phyloP scores from a whole-genome alignment of 2,888 invertebrate genomes.

The Tetramorium bicarinatum region DNA sequence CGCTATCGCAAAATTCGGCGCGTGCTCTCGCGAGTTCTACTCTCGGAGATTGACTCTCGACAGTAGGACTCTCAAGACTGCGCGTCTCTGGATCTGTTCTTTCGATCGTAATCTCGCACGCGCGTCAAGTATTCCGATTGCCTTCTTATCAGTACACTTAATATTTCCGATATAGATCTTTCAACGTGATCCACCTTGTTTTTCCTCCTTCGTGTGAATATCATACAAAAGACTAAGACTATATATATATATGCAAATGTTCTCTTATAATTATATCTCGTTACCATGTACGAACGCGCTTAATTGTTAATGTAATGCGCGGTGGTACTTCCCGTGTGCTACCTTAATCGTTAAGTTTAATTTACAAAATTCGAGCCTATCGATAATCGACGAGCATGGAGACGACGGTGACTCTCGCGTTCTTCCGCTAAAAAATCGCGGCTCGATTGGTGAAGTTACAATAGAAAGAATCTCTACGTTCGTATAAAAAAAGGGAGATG shows the following conservation, averaged over 20 bases:
- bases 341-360: slow-evolving; percentile 53
- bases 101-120: slow-evolving; percentile 26
- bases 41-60: neutral
- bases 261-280: slow-evolving; percentile 66
- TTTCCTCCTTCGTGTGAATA: slow-evolving; percentile 70
- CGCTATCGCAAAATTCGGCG: slow-evolving; percentile 40
- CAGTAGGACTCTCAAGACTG: neutral
- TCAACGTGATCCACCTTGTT: slow-evolving; percentile 61
- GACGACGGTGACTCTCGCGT: slow-evolving; percentile 59
- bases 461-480: neutral
- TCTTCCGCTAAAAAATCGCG: neutral
- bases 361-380: slow-evolving; percentile 68
- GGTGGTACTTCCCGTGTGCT: slow-evolving; percentile 40
- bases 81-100: neutral
- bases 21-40: neutral
- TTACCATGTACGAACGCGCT: slow-evolving; percentile 65
- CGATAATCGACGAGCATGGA: slow-evolving; percentile 58
- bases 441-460: neutral
- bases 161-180: slow-evolving; percentile 66
- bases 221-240: slow-evolving; percentile 80
- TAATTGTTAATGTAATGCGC: slow-evolving; percentile 67
- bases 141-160: slow-evolving; percentile 62
- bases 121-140: slow-evolving; percentile 56
- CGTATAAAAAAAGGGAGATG: neutral
- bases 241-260: slow-evolving; percentile 72